Percentiles rank a stretch among this genome's conserved stretches.
Conservation (phyloP, 2,888 invertebrate genomes). For the Noctua janthe region DNA sequence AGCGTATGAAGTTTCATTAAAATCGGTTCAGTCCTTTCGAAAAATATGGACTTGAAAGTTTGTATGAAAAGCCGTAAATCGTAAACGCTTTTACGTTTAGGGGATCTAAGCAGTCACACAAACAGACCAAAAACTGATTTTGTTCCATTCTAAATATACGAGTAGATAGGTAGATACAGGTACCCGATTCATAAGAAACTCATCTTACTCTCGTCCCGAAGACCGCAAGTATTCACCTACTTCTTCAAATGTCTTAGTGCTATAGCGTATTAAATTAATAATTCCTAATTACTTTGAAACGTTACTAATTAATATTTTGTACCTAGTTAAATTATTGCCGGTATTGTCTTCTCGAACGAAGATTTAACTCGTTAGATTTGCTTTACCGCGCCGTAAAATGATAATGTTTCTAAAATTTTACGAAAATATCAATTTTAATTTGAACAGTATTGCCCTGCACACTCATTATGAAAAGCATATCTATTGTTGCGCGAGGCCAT, state of each 20-base stretch:
- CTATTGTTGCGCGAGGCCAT: neutral
- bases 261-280: neutral
- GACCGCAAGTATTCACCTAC: neutral
- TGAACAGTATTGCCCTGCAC: neutral
- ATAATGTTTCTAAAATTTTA: neutral
- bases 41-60: too few relatives aligned
- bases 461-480: neutral
- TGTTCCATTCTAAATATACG: neutral
- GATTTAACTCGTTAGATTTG: neutral
- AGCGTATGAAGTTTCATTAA: too few relatives aligned
- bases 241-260: constrained; percentile 1
- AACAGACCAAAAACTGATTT: too few relatives aligned
- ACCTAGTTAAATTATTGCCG: neutral
- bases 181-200: neutral
- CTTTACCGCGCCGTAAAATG: neutral
- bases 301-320: neutral
- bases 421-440: neutral
- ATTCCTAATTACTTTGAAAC: constrained; percentile 8
- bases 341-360: neutral
- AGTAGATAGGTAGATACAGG: neutral
- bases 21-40: too few relatives aligned
- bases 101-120: too few relatives aligned
- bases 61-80: too few relatives aligned
- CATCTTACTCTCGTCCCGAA: neutral
- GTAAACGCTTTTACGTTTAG: too few relatives aligned